Base-by-base conservation (phyloP, 2,113 vertebrate species). In the Salminus brasiliensis region DNA sequence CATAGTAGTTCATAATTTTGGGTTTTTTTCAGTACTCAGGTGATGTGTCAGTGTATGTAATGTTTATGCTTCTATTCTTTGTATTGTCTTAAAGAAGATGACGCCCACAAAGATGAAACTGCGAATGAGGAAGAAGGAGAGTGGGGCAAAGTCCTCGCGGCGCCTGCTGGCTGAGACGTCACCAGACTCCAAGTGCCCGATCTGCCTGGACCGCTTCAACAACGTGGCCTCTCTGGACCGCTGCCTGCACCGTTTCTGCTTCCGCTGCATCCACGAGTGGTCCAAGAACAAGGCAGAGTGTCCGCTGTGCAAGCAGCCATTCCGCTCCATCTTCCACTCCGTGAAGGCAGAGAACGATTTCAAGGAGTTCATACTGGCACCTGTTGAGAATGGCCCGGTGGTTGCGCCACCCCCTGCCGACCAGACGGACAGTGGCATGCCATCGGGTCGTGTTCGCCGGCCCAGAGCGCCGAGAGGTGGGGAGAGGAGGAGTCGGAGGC, bases 221-320 rank as follows among this genome's bases (percentile, higher is more conserved):
- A 99, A 98, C 13, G 93, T 97, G 70, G 95, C 96, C 0, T 96
- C 96, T 70, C 91, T 99, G 25, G 96, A 98, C 85, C 89, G 93
- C 66, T 99, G 97, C 85, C 92, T 96, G 76, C 98, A 99, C 68
- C 96, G 94, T 74, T 99, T 99, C 88, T 99, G 98, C 79, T 99
- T 98, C 86, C 93, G 94, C 23, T 99, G 98, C 85, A 95, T 99
- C 77, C 95, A 96, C 0, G 97, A 99, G 79, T 99, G 97, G 98
- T 96, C 97, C 47, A 98, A 98, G 86, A 99, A 97, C 94, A 99
- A 99, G 90, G 96, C 97, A 0, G 97, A 98, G 79, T 99, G 98
- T 66, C 98, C 97, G 0, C 90, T 99, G 0, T 99, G 98, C 91
- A 99, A 99, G 81, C 97, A 98, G 32, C 95, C 97, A 0, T 99